Percentiles rank a stretch among this genome's conserved stretches.
phyloP scores from a whole-genome alignment of 1,140 invertebrate genomes.

The Hetaerina americana region DNA sequence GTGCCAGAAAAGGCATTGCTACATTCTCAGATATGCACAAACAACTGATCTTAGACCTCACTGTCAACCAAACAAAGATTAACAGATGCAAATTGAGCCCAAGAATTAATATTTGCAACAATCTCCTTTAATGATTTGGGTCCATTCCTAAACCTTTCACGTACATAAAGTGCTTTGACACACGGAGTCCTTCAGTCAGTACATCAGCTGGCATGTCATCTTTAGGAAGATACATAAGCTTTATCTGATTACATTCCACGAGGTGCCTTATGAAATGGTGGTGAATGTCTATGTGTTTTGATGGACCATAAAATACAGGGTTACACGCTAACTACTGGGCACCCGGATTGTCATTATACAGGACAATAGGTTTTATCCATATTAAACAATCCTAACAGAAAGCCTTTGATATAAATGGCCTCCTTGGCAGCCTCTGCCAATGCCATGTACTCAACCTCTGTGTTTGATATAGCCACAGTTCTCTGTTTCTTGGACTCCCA shows the following conservation, averaged over 20 bases:
- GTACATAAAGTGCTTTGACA: constrained; percentile 8
- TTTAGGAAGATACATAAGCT: constrained; percentile 12
- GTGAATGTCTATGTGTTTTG: constrained; percentile 28
- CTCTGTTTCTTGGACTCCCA: constrained; percentile 36
- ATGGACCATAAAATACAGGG: constrained; percentile 22
- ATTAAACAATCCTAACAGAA: constrained; percentile 14
- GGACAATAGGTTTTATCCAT: constrained; percentile 4
- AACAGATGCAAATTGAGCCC: no score
- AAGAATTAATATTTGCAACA: no score
- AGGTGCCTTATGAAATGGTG: constrained; percentile 26
- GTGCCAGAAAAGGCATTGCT: no score
- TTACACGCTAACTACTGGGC: constrained; percentile 25
- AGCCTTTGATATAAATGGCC: constrained; percentile 18
- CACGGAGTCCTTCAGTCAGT: constrained; percentile 16
- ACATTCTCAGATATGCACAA: no score
- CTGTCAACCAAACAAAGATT: no score
- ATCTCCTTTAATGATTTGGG: no score
- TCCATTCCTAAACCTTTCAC: constrained; percentile 6
- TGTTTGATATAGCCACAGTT: constrained; percentile 30
- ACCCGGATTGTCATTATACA: constrained; percentile 27
- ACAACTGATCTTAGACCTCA: no score
- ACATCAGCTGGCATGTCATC: constrained; percentile 15
- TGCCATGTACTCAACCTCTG: constrained; percentile 32
- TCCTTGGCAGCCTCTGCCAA: constrained; percentile 26
- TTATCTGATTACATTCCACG: constrained; percentile 7